These are phyloP conservation scores for Leucophenga montana DNA, from an alignment of 2,888 invertebrate genomes.

Conservation along the genomic window DNA sequence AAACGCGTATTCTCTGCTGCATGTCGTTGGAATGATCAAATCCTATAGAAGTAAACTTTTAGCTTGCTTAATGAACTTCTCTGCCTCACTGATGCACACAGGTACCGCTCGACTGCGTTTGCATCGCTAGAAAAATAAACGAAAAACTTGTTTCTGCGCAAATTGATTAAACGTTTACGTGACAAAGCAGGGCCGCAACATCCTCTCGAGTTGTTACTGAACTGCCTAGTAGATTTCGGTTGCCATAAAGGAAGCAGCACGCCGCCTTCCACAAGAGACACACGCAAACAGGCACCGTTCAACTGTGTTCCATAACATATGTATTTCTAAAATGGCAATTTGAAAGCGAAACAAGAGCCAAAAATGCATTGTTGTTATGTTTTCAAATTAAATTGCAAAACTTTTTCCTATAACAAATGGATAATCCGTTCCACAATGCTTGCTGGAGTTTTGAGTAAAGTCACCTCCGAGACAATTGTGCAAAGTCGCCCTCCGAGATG, in stretches of 20 bases:
- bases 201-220: neutral
- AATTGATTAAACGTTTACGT: neutral
- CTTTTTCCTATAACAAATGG: constrained; percentile 17
- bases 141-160: constrained; percentile 3
- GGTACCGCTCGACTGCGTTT: neutral
- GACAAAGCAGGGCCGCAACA: neutral
- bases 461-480: neutral
- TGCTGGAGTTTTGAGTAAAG: neutral
- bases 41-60: too few species aligned
- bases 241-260: neutral
- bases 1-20: too few species aligned
- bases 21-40: too few species aligned
- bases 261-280: constrained; percentile 27
- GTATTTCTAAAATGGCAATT: constrained; percentile 43
- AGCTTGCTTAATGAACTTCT: too few species aligned
- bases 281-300: constrained; percentile 45
- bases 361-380: constrained; percentile 18
- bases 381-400: constrained; percentile 17
- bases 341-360: constrained; percentile 43
- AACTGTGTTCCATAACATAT: constrained; percentile 47
- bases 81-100: neutral
- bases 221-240: neutral
- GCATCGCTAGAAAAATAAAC: constrained; percentile 13
- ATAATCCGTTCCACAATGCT: neutral
- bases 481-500: too few species aligned